phyloP scores from a whole-genome alignment of 2,113 vertebrate species.

The Tachysurus fulvidraco region DNA sequence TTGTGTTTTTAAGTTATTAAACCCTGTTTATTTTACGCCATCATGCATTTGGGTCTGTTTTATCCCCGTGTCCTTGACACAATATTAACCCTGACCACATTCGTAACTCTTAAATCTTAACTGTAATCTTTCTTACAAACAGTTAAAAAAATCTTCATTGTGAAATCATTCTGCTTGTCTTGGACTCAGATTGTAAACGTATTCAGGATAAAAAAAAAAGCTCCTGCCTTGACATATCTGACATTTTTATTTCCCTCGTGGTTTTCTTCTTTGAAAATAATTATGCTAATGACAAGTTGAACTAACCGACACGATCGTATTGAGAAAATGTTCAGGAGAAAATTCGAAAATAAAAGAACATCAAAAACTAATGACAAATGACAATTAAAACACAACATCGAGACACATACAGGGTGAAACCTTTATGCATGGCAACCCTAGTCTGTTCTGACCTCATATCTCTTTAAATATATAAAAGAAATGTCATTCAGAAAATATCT shows the following conservation, averaged over 20 bases:
- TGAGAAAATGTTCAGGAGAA: not conserved
- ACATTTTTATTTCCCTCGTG: not conserved
- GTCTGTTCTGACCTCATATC: not conserved
- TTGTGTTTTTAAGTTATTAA: too few relatives aligned
- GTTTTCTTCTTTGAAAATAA: not conserved
- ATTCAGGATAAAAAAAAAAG: not conserved
- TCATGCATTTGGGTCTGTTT: too few relatives aligned
- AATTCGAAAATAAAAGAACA: not conserved
- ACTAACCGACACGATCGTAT: not conserved
- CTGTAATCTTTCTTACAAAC: not conserved
- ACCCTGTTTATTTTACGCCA: too few relatives aligned
- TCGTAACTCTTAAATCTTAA: not conserved
- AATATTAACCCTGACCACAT: not conserved
- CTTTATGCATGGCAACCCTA: not conserved
- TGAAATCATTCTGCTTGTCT: not conserved
- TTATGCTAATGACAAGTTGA: not conserved
- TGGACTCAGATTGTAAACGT: not conserved
- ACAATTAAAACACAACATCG: not conserved
- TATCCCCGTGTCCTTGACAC: too few relatives aligned
- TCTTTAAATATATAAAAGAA: not conserved
- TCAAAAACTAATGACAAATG: not conserved
- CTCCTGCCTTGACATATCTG: not conserved
- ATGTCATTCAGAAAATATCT: not conserved
- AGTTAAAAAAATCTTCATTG: not conserved
- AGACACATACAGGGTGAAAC: not conserved